A percentile compares a stretch with the other conserved stretches of the same genome.
Conservation (phyloP, 2,888 invertebrate genomes). For the Hemithea aestivaria region DNA sequence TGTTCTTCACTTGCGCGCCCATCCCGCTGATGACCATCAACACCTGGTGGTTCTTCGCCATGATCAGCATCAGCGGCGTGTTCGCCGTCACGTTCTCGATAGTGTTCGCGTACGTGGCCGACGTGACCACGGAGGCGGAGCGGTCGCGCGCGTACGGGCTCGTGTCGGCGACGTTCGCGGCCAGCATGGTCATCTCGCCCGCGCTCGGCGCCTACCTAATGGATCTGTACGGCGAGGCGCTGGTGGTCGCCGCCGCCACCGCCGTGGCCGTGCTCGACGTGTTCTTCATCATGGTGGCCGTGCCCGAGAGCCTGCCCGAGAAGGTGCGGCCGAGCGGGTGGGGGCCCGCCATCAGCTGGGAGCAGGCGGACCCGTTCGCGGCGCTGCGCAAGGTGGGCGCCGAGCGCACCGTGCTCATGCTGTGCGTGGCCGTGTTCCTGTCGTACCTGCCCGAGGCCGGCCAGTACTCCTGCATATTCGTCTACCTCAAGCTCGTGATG, state of each 20-base stretch:
- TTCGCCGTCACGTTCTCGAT: slow-evolving; percentile 99
- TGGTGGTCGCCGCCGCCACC: slow-evolving; percentile 97
- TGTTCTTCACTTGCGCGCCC: slow-evolving; percentile 99
- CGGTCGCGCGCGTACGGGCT: slow-evolving; percentile 96
- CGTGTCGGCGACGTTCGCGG: slow-evolving; percentile 99
- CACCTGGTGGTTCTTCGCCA: slow-evolving; percentile 99
- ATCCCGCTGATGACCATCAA: slow-evolving; percentile 99
- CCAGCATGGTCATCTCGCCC: slow-evolving; percentile 98
- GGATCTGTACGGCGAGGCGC: slow-evolving; percentile 89
- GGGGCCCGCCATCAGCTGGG: slow-evolving; percentile 96
- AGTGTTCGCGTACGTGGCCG: slow-evolving; percentile 99
- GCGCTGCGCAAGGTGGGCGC: slow-evolving; percentile 95
- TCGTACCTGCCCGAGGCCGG: slow-evolving; percentile 99
- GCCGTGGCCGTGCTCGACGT: slow-evolving; percentile 97
- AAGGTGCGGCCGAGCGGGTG: slow-evolving; percentile 88
- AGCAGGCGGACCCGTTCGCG: slow-evolving; percentile 98
- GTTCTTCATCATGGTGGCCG: slow-evolving; percentile 98
- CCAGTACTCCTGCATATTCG: slow-evolving; percentile 99
- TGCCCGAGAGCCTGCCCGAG: slow-evolving; percentile 98
- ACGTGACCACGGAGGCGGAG: slow-evolving; percentile 98
- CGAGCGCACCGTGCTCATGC: slow-evolving; percentile 96
- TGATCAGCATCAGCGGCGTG: slow-evolving; percentile 99
- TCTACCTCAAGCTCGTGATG: slow-evolving; percentile 98
- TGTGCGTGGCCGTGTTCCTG: slow-evolving; percentile 97
- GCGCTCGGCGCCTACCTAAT: slow-evolving; percentile 95